Base-by-base conservation (phyloP, 35 echinoderm and acorn worm species). In the Eucidaris tribuloides region DNA sequence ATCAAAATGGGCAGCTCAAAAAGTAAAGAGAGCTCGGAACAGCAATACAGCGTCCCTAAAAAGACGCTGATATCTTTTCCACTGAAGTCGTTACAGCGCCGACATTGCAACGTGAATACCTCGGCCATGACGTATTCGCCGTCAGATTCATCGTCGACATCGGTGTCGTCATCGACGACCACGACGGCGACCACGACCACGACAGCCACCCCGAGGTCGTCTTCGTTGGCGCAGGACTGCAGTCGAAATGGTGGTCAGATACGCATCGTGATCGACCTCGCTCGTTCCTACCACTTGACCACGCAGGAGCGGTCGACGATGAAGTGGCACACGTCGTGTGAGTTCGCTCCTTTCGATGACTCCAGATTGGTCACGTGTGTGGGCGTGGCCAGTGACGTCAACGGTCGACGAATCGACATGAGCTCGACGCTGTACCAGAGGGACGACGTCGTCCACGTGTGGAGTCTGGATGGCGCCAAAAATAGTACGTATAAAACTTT, bases 261-360 rank as follows among this genome's bases (percentile, higher is more conserved):
- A 13, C 72, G 80, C 49, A 94, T 88, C 81, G 87, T 86, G 25
- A 89, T 94, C 31, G 87, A 94, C 46, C 46, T 94, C 36, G 82
- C 87, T 19, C 57, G 92, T 29, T 82, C 82, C n/a, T 81, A 88
- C 50, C 80, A 82, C 33, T 62, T 83, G 20, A 89, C 61, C 20
- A 82, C 79, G 27, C 87, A 80, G 0, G 87, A 89, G 20, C 29
- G 68, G 13, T 74, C 68, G 3, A 74, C 38, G 35, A 74, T 74
- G n/a, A 77, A 76, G 23, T 82, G 88, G 81, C 84, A 82, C 58
- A 89, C 86, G 38, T 82, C 89, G 31, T 94, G 92, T 22, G 78
- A 90, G 24, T 94, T 94, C 50, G 71, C 84, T 15, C 92, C 92
- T 25, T 94, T 81, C n/a, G 92, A 94, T 31, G 92, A 94, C 40